Conservation (phyloP, 2,113 vertebrate genomes). For the Tragelaphus imberbis region DNA sequence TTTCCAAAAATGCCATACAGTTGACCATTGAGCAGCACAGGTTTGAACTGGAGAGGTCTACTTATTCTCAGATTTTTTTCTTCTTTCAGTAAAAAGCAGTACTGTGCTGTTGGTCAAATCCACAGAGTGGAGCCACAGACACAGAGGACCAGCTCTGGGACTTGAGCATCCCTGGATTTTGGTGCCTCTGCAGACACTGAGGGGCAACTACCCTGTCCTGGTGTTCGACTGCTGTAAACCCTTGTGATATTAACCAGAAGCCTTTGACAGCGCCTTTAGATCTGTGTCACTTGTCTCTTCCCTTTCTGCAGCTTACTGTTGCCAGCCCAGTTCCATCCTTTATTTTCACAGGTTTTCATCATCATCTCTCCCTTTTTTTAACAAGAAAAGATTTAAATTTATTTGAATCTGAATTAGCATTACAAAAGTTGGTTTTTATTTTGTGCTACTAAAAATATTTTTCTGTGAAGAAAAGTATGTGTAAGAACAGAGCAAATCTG, state of each 20-base stretch:
- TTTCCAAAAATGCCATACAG: neutral
- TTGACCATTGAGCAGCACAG: neutral
- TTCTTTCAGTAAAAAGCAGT: neutral
- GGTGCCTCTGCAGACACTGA: neutral
- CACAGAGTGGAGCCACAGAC: neutral
- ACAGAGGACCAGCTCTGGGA: neutral
- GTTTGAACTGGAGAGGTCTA: neutral
- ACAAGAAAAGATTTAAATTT: neutral
- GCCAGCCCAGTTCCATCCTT: neutral
- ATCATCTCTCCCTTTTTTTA: neutral
- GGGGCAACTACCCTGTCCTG: fast-evolving
- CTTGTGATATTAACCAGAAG: fast-evolving
- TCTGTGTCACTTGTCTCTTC: neutral
- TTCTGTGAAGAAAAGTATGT: neutral
- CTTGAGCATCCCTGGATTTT: neutral
- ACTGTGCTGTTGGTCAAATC: no score
- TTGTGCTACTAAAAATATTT: neutral
- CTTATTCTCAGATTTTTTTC: neutral
- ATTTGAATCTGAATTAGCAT: neutral
- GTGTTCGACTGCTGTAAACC: no score
- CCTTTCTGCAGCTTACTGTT: neutral
- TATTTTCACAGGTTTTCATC: neutral
- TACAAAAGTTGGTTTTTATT: neutral
- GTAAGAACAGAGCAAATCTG: neutral
- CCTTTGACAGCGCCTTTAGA: fast-evolving